phyloP scores from a whole-genome alignment of 2,888 invertebrate genomes.

The Temnothorax ravouxi region DNA sequence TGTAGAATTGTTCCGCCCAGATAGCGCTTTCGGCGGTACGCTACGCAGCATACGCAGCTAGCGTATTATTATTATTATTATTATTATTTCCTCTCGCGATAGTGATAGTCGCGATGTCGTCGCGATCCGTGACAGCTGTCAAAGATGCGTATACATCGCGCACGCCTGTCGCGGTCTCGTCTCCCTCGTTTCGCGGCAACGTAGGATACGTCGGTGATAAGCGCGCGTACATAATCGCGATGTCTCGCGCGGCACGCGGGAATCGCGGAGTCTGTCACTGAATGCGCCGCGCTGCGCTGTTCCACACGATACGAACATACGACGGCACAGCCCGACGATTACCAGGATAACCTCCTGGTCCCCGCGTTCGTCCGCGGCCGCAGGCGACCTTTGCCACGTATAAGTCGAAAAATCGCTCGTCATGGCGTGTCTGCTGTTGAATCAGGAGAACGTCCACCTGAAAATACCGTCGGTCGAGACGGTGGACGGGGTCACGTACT shows the following conservation, averaged over 20 bases:
- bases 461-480: slow-evolving; percentile 90
- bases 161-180: not conserved
- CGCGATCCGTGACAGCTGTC: slow-evolving; percentile 37
- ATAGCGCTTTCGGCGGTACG: too few species aligned
- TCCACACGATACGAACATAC: not conserved
- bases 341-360: slow-evolving; percentile 64
- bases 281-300: not conserved
- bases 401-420: slow-evolving; percentile 53
- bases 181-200: not conserved
- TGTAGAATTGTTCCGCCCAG: too few species aligned
- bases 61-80: too few species aligned
- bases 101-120: too few species aligned
- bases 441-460: slow-evolving; percentile 90
- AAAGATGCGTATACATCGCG: slow-evolving; percentile 58
- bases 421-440: slow-evolving; percentile 93
- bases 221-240: not conserved
- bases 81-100: not conserved
- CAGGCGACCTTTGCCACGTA: slow-evolving; percentile 47
- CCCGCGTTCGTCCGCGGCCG: slow-evolving; percentile 33
- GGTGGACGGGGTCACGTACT: slow-evolving; percentile 91
- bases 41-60: too few species aligned
- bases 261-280: not conserved
- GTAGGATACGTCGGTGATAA: slow-evolving; percentile 25
- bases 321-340: not conserved
- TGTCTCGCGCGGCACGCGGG: not conserved